Evolutionary conservation across 2,888 invertebrate genomes (phyloP).

Genomic region (Scrobipalpa atriplicella): DNA sequence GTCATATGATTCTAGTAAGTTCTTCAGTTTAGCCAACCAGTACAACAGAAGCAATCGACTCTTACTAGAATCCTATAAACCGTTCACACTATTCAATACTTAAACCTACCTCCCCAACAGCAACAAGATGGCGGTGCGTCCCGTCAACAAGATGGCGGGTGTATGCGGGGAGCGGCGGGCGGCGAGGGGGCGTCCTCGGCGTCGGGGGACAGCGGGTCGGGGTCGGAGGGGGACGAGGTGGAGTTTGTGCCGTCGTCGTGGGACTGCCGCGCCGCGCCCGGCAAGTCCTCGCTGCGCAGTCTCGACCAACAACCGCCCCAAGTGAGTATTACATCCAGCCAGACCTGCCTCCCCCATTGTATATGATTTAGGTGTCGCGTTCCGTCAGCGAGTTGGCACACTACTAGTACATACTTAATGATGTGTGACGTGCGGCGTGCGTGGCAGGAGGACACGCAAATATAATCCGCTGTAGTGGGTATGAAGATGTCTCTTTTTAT

Average conservation of each 20-base stretch:
- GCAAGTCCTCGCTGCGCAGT: constrained; percentile 85
- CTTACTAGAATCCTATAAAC: background rate
- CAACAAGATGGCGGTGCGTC: constrained; percentile 54
- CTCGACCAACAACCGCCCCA: constrained; percentile 60
- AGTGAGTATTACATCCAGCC: no score
- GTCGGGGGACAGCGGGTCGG: constrained; percentile 65
- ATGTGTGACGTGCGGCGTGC: no score
- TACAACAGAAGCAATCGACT: no score
- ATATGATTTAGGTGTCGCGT: no score
- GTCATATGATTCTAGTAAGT: no score
- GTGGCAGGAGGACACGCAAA: no score
- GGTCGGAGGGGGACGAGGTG: constrained; percentile 84
- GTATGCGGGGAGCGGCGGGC: constrained; percentile 36
- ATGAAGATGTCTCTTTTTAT: no score
- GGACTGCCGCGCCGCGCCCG: constrained; percentile 90
- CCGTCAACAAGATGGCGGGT: constrained; percentile 35
- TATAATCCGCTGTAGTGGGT: no score
- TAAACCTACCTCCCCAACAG: constrained; percentile 33
- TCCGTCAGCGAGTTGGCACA: no score
- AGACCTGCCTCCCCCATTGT: no score
- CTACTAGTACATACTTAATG: no score
- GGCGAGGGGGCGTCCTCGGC: constrained; percentile 40
- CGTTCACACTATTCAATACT: background rate
- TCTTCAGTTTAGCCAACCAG: no score
- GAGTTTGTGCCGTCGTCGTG: constrained; percentile 92